phyloP scores from a whole-genome alignment of 2,797 vertebrate species.

The Ptychadena robeensis region DNA sequence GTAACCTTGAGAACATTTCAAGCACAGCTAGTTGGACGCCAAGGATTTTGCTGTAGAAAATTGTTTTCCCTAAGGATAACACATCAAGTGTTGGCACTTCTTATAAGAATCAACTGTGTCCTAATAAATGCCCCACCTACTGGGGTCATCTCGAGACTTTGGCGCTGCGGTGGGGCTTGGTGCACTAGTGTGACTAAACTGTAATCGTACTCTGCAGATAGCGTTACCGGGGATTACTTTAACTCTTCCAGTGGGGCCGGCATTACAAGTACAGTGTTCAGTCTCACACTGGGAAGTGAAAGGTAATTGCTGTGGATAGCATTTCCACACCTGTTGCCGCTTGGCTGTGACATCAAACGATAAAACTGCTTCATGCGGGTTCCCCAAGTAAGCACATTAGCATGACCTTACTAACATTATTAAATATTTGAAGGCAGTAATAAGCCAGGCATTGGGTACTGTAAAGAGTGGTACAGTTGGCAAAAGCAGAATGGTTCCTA shows the following conservation, averaged over 20 bases:
- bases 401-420: slow-evolving; percentile 47
- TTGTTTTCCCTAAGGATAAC: slow-evolving; percentile 48
- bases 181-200: slow-evolving; percentile 17
- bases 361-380: slow-evolving; percentile 30
- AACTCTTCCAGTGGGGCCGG: background rate
- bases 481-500: slow-evolving; percentile 58
- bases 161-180: slow-evolving; percentile 18
- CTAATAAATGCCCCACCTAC: slow-evolving; percentile 38
- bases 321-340: slow-evolving; percentile 36
- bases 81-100: slow-evolving; percentile 30
- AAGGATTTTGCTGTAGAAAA: slow-evolving; percentile 48
- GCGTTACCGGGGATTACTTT: slow-evolving; percentile 19
- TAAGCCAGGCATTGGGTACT: slow-evolving; percentile 40
- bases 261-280: slow-evolving; percentile 6
- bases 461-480: slow-evolving; percentile 54
- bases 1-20: slow-evolving; percentile 57
- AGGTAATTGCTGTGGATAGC: slow-evolving; percentile 38
- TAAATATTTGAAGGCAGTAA: slow-evolving; percentile 55
- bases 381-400: slow-evolving; percentile 35
- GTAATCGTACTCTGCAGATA: slow-evolving; percentile 9
- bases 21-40: slow-evolving; percentile 47
- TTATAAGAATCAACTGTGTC: slow-evolving; percentile 53
- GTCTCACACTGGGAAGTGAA: background rate
- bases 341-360: slow-evolving; percentile 31
- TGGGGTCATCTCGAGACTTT: slow-evolving; percentile 32